A percentile compares a stretch with the other conserved stretches of the same genome.
phyloP scores from a whole-genome alignment of 1,140 invertebrate species.

The Trichonephila inaurata region DNA sequence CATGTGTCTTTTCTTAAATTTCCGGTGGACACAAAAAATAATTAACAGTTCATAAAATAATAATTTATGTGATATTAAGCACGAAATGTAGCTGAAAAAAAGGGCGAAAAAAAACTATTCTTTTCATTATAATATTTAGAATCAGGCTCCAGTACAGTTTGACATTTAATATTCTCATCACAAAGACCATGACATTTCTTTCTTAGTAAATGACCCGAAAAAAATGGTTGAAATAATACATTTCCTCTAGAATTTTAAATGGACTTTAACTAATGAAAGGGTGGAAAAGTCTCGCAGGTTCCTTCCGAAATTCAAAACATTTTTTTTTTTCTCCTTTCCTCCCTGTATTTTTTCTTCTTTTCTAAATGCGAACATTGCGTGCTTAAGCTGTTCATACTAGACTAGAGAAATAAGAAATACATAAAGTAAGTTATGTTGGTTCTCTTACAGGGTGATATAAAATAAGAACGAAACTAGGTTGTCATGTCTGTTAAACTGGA shows the following conservation, averaged over 20 bases:
- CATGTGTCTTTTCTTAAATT: too few species aligned
- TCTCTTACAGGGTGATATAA: background rate
- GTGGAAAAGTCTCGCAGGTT: background rate
- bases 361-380: background rate
- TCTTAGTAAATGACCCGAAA: background rate
- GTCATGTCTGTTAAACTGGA: background rate
- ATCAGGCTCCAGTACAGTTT: background rate
- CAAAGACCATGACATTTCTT: background rate
- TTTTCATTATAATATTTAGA: background rate
- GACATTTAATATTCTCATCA: background rate
- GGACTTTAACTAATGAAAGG: slow-evolving; percentile 3
- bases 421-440: background rate
- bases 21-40: too few species aligned
- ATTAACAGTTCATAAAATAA: too few species aligned
- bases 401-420: background rate
- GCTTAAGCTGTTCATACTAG: background rate
- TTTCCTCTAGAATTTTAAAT: background rate
- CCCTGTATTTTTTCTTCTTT: background rate
- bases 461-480: background rate
- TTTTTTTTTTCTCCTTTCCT: background rate
- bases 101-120: too few species aligned
- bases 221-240: background rate
- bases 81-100: too few species aligned
- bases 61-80: too few species aligned
- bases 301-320: background rate